These are phyloP conservation scores for Conus ventricosus DNA, from an alignment of 1,140 invertebrate species.

Conservation along the genomic window DNA sequence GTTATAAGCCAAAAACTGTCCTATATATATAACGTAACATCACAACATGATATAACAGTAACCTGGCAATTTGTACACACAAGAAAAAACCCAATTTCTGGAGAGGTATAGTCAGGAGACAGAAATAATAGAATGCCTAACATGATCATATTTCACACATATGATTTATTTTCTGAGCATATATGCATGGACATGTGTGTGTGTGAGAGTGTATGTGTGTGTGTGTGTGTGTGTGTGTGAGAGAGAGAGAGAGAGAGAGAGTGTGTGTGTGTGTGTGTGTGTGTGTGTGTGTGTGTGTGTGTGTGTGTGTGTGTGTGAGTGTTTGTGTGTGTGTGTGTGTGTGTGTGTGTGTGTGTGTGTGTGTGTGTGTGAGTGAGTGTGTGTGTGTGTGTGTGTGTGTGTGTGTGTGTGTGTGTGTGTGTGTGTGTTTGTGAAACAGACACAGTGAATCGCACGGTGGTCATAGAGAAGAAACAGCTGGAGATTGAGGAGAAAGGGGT, in stretches of 20 bases:
- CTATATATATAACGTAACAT: no score
- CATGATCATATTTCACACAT: no score
- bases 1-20: no score
- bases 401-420: slow-evolving; percentile 18
- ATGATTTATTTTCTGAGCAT: no score
- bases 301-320: background rate
- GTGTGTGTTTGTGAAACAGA: slow-evolving; percentile 61
- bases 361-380: background rate
- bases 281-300: slow-evolving; percentile 15
- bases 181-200: background rate
- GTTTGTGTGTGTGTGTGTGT: background rate
- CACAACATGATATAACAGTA: no score
- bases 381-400: background rate
- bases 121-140: no score
- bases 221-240: background rate
- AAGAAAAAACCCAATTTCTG: no score
- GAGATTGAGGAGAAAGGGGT: slow-evolving; percentile 74
- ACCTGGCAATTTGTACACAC: no score
- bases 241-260: background rate
- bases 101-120: no score
- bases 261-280: slow-evolving; percentile 10
- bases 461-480: slow-evolving; percentile 70
- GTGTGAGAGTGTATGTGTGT: background rate
- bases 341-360: background rate
- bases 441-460: slow-evolving; percentile 64